Conservation (phyloP, 2,888 invertebrate genomes). For the Sturmia bella region DNA sequence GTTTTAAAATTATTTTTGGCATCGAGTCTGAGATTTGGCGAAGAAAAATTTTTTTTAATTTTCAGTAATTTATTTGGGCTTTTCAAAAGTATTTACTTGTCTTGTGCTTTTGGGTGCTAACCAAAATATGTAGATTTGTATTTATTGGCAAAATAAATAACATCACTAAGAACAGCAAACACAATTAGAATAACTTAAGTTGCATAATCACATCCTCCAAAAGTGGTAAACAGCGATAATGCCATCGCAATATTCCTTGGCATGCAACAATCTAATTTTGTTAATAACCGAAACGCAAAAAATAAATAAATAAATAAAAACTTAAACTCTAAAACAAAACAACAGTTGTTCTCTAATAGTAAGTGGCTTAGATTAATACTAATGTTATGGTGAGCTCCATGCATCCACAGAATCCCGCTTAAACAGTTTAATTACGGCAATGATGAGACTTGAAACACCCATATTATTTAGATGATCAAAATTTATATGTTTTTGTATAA, state of each 20-base stretch:
- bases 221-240: constrained; percentile 50
- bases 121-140: constrained; percentile 55
- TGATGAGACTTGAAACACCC: constrained; percentile 5
- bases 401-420: not conserved
- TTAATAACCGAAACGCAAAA: constrained; percentile 57
- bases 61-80: not conserved
- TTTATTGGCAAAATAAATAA: constrained; percentile 50
- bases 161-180: constrained; percentile 37
- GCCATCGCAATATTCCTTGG: constrained; percentile 54
- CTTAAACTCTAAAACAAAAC: constrained; percentile 10
- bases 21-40: not conserved
- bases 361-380: constrained; percentile 51
- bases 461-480: constrained; percentile 23
- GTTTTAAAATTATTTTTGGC: not conserved
- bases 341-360: constrained; percentile 19
- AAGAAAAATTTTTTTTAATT: not conserved
- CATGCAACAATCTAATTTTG: constrained; percentile 66
- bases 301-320: constrained; percentile 22
- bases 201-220: constrained; percentile 61
- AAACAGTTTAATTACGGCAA: not conserved
- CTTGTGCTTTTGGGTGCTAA: constrained; percentile 53
- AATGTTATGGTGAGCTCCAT: constrained; percentile 25
- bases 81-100: constrained; percentile 6
- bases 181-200: constrained; percentile 65
- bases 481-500: constrained; percentile 39